Base-by-base conservation (phyloP, 2,888 invertebrate genomes). In the Amorpha juglandis region DNA sequence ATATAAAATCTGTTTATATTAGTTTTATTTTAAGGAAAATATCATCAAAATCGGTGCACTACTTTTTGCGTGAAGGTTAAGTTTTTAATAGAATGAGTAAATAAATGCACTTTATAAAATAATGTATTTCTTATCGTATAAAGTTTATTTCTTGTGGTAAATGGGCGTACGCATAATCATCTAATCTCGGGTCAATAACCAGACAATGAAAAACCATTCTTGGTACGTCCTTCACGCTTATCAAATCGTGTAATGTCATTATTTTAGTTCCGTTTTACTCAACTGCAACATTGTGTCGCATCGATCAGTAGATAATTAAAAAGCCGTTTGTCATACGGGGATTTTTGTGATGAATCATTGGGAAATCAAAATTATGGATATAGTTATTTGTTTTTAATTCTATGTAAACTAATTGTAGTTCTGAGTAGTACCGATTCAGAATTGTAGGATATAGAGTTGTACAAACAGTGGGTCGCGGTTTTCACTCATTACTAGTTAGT, bases 391-490 rank as follows among this genome's bases (percentile, higher is more conserved):
- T 9, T 9, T 38, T 35, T 35, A 35, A 35, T 35, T 35, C 35
- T 35, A 6, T 35, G 6, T 35, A 35, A 35, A 35, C 7, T 35
- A 35, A 35, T 35, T 35, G 35, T 35, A 35, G 35, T 35, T 35
- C 7, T 35, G 16, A 55, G 16, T 35, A 11, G 9, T 55, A 16
- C 38, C 16, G n/a, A 53, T 9, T 58, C 42, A 58, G 55, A 55
- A 42, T 19, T 42, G 19, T 58, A 58, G 38, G 19, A 58, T 58
- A 19, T 58, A 42, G 58, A 58, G 58, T 58, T 58, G 55, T 58
- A 58, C 16, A 35, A 48, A 48, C 50, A 58, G 38, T 58, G 19
- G 58, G 42, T 42, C 58, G 58, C 19, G 42, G 58, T 58, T 58
- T 58, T 19, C 58, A 58, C 58, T 58, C 19, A 58, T 58, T 58